Base-by-base conservation (phyloP, 1,140 invertebrate species). In the Apolygus lucorum region DNA sequence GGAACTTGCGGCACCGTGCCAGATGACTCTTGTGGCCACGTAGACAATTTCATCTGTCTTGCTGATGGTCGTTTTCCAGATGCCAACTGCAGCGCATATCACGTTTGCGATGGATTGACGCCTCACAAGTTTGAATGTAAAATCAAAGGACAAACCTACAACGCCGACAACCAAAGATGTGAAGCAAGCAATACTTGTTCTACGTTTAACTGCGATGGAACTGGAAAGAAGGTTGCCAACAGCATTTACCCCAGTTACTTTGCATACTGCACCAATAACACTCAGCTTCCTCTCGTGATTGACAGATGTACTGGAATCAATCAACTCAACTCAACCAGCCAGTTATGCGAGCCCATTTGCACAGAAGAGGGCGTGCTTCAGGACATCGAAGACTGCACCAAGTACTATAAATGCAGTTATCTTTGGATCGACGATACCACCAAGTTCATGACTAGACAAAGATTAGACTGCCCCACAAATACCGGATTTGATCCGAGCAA, bases 41-140 rank as follows among this genome's bases (percentile, higher is more conserved):
- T 63, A 0, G 63, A 69, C 24, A 27, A 26, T 28, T 72, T 72
- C 34, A 67, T 68, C 1, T 72, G 71, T 28, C 24, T 72, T 26
- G 24, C 27, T 13, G 49, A 72, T 29, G 71, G 71, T 8, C 26
- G 21, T 26, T 72, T 54, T 24, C 71, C 71, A 0, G 71, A 72
- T 26, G 17, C 62, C 8, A 29, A 11, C 59, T 65, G 68, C 42
- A 52, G 25, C n/a, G 1, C 2, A 8, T 72, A 69, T 63, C 49
- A 66, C 29, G 28, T 63, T 2, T 64, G 59, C 26, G n/a, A 68
- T 1, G 8, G 63, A 1, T 14, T 2, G 14, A n/a, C 13, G 14
- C 13, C 70, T 1, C 34, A 24, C 26, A 28, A 62, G 25, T 71
- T 34, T 27, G 4, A 25, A 4, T 71, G 66, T 52, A 17, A 26